Evolutionary conservation across 2,113 vertebrate species (phyloP), one percentile per base, ranked within the genome.

Genomic region (Gadus macrocephalus): DNA sequence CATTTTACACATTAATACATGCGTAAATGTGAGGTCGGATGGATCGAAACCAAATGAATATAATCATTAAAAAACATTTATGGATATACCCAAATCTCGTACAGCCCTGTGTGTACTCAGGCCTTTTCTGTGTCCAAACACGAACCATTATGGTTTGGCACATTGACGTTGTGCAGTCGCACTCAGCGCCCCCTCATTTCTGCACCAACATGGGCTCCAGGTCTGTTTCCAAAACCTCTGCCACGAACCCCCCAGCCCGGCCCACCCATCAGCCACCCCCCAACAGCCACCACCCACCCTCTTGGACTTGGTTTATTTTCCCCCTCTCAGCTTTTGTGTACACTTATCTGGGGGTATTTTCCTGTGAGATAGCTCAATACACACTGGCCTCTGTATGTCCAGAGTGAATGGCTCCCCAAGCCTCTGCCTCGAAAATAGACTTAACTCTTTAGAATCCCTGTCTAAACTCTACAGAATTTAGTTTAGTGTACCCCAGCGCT

Each of bases 131-230:
- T 73, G 77, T 84, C 82, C 86, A 87, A 84, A 81, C 78, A 82
- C 78, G 78, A 71, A 70, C 80, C 80, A 87, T 89, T 86, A 76
- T 69, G 64, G 76, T 81, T 83, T 88, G 81, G 81, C 82, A 79
- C 42, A 14, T 12, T 49, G 42, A 49, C 42, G 42, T 14, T 49
- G 63, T 66, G 63, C 68, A 35, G 60, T 49, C 74, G 78, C 53
- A 4, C 14, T 78, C 78, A 73, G 69, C 78, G 72, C 79, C 76
- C 78, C 76, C 75, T 81, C 74, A 74, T 81, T 83, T 66, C 78
- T 65, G 68, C 80, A 77, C 4, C 85, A 81, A 78, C 74, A 65
- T 62, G 78, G 78, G 66, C 69, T 73, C 68, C n/a, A 60, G 75
- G 31, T 75, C 27, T 74, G 69, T 80, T 80, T 72, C n/a, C 20